phyloP scores from a whole-genome alignment of 2,888 invertebrate genomes.

The Acanthosepion lycidas region DNA sequence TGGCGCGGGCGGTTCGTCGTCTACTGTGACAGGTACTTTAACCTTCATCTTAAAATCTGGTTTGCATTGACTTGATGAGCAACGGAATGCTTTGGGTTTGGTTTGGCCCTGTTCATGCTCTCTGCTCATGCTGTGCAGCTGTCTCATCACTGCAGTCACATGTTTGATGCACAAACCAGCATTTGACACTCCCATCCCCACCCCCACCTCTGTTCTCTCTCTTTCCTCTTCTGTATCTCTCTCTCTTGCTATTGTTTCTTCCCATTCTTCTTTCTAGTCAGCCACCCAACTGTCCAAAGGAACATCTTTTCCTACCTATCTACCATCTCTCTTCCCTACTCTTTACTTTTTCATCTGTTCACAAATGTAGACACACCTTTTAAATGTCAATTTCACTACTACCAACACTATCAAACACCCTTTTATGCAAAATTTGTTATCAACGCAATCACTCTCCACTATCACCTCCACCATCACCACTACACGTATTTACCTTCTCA shows the following conservation, averaged over 20 bases:
- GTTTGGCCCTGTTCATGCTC: slow-evolving; percentile 43
- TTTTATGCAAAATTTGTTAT: not conserved
- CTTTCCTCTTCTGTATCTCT: not conserved
- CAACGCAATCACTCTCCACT: not conserved
- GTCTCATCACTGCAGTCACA: slow-evolving; percentile 42
- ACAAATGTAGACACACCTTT: not conserved
- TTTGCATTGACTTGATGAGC: slow-evolving; percentile 46
- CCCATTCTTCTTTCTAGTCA: not conserved
- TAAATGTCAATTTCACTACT: slow-evolving; percentile 36
- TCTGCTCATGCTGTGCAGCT: slow-evolving; percentile 39
- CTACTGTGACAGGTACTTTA: slow-evolving; percentile 43
- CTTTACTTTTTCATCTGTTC: not conserved
- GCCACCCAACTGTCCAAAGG: not conserved
- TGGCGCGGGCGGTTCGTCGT: slow-evolving; percentile 37
- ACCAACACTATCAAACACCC: not conserved
- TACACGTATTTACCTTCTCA: not conserved
- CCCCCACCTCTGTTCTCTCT: not conserved
- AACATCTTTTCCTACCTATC: not conserved
- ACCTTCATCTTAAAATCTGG: slow-evolving; percentile 46
- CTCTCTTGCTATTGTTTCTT: not conserved
- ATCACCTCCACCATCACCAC: not conserved
- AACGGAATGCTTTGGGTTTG: slow-evolving; percentile 46
- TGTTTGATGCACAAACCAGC: slow-evolving; percentile 33
- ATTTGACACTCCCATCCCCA: not conserved
- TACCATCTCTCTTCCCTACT: not conserved